Evolutionary conservation across 2,113 vertebrate genomes (phyloP).

Genomic region (Anoplopoma fimbria): DNA sequence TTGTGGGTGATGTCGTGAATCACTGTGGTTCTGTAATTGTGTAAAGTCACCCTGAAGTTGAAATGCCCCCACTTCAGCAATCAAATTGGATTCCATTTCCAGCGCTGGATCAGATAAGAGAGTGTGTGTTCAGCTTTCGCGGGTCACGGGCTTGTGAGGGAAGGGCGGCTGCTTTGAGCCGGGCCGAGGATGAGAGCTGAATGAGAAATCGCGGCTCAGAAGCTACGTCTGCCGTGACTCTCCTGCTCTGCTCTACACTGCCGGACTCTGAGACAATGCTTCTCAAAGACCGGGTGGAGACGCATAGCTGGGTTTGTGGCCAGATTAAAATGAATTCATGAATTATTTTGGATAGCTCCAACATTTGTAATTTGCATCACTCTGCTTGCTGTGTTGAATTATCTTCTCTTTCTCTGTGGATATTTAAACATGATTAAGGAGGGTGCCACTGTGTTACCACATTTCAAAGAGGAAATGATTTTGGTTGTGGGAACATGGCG

Average conservation of each 20-base stretch:
- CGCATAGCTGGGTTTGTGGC: conserved; percentile 42
- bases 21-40: background rate
- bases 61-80: conserved; percentile 57
- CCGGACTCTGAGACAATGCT: conserved; percentile 18
- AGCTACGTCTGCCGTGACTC: conserved; percentile 19
- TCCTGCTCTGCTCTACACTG: conserved; percentile 14
- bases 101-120: conserved; percentile 61
- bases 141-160: conserved; percentile 51
- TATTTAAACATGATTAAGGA: background rate
- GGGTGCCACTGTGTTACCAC: background rate
- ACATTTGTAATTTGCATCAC: conserved; percentile 9
- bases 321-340: conserved; percentile 33
- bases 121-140: conserved; percentile 52
- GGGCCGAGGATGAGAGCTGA: conserved; percentile 39
- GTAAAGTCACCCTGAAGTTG: conserved; percentile 54
- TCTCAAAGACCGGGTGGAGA: conserved; percentile 46
- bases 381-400: background rate
- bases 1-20: conserved; percentile 18
- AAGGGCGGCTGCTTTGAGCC: conserved; percentile 36
- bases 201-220: conserved; percentile 51
- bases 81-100: conserved; percentile 53
- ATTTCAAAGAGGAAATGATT: conserved; percentile 38
- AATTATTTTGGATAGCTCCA: conserved; percentile 26
- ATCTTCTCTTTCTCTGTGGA: conserved; percentile 5
- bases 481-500: conserved; percentile 17